Evolutionary conservation across 2,113 vertebrate genomes (phyloP), one percentile per base, ranked within the genome.

Genomic region (Elanoides forficatus): DNA sequence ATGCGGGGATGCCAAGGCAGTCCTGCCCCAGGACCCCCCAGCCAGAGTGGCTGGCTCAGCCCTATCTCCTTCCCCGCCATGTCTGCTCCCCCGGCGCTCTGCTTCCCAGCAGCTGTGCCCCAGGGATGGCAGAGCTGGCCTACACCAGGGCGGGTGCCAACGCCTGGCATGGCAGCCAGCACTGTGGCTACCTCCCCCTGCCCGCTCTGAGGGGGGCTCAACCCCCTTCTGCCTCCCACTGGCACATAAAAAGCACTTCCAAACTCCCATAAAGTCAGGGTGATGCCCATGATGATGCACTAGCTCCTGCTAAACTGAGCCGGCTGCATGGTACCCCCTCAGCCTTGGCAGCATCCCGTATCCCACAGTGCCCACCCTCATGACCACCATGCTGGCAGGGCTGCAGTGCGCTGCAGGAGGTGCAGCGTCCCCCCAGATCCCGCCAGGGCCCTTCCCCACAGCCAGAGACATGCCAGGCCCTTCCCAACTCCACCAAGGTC

Each of bases 61-160:
- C 63, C 20, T 65, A 50, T 26, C 45, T 15, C 19, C 34, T 34
- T 60, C 30, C 52, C 27, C 7, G 1, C 14, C 38, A 17, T 2
- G 1, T 21, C 47, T 3, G 1, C 40, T 42, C 25, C 50, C 25
- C 34, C 0, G 0, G 13, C 1, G 1, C 21, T 25, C 70, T 19
- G 25, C 40, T 63, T 50, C 53, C 82, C 6, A 2, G 15, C 43
- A 81, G 40, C 53, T 23, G 27, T 36, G 27, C 52, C 67, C 26
- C 40, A 18, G 80, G 38, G 67, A 14, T 1, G 9, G 50, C 67
- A 71, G 27, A 55, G 60, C 4, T 4, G 6, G 42, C 23, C 53
- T 60, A 3, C 1, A 2, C 47, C 52, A 48, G 50, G 22, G 38
- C 7, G 8, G 50, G 11, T 52, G 62, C 55, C 63, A 92, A 15